Conservation (phyloP, 2,797 vertebrate genomes). For the Eidolon dupreanum region DNA sequence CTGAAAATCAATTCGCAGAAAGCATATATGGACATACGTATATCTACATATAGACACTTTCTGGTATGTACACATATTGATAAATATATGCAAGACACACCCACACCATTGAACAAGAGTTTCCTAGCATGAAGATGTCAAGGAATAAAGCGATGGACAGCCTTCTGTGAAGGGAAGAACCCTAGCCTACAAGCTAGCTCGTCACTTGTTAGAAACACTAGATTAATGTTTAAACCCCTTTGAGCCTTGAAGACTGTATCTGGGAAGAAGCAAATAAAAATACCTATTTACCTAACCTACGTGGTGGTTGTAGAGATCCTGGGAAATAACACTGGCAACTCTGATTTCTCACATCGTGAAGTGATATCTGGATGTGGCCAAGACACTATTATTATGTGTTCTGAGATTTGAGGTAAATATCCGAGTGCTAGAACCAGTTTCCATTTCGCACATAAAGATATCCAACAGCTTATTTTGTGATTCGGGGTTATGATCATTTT, state of each 20-base stretch:
- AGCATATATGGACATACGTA: background rate
- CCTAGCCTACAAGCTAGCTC: background rate
- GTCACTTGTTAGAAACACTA: background rate
- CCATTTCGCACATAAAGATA: background rate
- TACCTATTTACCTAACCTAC: background rate
- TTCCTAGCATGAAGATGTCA: background rate
- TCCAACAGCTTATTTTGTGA: background rate
- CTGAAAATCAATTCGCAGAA: background rate
- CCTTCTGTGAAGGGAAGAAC: background rate
- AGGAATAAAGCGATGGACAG: background rate
- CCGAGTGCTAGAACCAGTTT: background rate
- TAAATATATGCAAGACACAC: background rate
- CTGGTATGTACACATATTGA: background rate
- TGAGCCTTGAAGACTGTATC: background rate
- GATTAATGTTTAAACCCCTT: background rate
- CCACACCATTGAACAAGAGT: background rate
- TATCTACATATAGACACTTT: background rate
- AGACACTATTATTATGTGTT: background rate
- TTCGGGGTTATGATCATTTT: constrained; percentile 60
- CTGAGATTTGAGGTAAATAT: background rate
- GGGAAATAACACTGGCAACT: background rate
- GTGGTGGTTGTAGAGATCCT: background rate
- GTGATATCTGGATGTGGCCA: rapidly evolving
- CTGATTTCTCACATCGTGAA: background rate
- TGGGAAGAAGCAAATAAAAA: background rate